These are phyloP conservation scores for Hylaeus volcanicus DNA, from an alignment of 1,140 invertebrate species.

Conservation along the genomic window DNA sequence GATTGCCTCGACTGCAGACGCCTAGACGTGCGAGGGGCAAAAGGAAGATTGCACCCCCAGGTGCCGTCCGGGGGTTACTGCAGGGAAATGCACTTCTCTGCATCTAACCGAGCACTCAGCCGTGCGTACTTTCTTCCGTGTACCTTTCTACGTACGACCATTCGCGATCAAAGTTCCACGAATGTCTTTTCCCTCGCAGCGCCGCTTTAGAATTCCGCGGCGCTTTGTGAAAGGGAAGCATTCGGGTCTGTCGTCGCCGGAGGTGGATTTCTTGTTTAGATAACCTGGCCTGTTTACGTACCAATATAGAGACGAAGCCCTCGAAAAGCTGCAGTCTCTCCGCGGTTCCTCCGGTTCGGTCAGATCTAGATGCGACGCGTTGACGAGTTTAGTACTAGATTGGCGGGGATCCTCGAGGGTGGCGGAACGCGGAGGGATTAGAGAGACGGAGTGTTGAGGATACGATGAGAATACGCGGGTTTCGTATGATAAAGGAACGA, in stretches of 20 bases:
- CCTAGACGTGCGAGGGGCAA: constrained; percentile 23
- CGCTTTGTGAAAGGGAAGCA: neutral
- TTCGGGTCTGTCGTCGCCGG: neutral
- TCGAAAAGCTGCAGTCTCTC: neutral
- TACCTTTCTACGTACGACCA: constrained; percentile 23
- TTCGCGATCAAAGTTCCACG: constrained; percentile 40
- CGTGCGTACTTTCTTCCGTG: constrained; percentile 1
- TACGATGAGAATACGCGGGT: no score
- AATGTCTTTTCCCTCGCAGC: neutral
- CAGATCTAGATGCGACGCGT: no score
- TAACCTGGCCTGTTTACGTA: neutral
- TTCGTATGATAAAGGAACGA: no score
- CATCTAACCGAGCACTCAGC: constrained; percentile 45
- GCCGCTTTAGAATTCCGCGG: neutral
- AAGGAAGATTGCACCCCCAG: constrained; percentile 70
- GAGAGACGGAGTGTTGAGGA: no score
- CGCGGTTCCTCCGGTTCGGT: no score
- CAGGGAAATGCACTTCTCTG: constrained; percentile 53
- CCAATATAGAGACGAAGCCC: neutral
- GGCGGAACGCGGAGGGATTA: no score
- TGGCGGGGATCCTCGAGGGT: no score
- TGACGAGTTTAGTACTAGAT: no score
- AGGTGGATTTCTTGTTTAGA: constrained; percentile 20
- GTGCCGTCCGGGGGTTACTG: constrained; percentile 63
- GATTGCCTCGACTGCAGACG: constrained; percentile 29